phyloP scores from a whole-genome alignment of 2,113 vertebrate genomes.

The Myodes glareolus region DNA sequence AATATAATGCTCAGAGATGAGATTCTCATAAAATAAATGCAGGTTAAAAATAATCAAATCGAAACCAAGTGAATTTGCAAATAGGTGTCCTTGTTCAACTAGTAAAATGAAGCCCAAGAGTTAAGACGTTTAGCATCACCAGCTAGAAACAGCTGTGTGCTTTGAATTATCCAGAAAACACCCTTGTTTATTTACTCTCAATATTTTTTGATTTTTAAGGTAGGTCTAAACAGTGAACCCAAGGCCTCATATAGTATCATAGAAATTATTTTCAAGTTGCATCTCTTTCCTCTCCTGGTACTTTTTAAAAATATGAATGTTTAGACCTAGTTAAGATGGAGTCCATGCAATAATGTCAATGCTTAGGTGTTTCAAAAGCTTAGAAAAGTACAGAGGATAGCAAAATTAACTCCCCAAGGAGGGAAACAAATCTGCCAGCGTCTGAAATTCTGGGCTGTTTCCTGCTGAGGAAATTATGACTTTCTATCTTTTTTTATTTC shows the following conservation, averaged over 20 bases:
- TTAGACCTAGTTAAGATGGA: background rate
- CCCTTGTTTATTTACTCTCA: background rate
- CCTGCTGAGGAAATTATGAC: background rate
- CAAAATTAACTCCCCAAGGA: background rate
- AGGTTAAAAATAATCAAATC: background rate
- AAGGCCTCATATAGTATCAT: background rate
- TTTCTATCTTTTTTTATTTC: background rate
- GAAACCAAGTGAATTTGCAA: background rate
- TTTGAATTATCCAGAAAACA: background rate
- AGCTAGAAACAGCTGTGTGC: background rate
- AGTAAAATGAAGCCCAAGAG: background rate
- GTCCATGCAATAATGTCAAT: background rate
- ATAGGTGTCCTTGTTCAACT: background rate
- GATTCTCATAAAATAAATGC: background rate
- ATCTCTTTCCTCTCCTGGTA: background rate
- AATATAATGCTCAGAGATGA: background rate
- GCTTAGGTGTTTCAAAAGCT: slow-evolving; percentile 7
- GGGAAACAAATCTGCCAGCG: background rate
- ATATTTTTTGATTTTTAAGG: background rate
- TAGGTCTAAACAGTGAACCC: background rate
- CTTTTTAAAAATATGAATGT: background rate
- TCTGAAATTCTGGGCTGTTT: background rate
- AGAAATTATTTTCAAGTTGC: too few species aligned
- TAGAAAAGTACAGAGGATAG: background rate
- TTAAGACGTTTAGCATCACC: background rate